Conservation (phyloP, 2,797 vertebrate genomes). For the Gallinago solitaria region DNA sequence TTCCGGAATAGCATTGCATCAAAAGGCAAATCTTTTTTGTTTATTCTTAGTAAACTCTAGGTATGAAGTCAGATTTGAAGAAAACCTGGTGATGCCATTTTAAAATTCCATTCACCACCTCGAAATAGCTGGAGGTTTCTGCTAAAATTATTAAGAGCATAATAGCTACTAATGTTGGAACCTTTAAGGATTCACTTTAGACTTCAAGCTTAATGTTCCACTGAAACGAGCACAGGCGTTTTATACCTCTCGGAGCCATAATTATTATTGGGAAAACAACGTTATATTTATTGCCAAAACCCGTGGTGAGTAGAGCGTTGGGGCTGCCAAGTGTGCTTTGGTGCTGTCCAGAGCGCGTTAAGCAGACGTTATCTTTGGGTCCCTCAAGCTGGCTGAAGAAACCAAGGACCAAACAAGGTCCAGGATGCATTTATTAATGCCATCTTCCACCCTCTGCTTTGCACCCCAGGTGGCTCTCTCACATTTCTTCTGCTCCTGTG, state of each 20-base stretch:
- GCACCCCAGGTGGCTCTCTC: neutral
- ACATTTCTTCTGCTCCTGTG: neutral
- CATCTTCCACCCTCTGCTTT: neutral
- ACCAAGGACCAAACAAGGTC: neutral
- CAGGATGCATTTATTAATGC: neutral
- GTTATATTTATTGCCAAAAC: neutral
- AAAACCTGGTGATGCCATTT: neutral
- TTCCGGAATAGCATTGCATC: neutral
- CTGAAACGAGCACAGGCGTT: neutral
- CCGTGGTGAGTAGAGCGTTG: fast-evolving
- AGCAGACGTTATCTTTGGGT: neutral
- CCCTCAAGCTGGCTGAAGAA: neutral
- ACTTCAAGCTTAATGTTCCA: neutral
- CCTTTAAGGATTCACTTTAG: neutral
- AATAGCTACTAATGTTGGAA: neutral
- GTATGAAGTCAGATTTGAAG: neutral
- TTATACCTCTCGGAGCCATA: neutral
- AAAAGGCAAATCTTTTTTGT: neutral
- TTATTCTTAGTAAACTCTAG: neutral
- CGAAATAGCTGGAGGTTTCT: neutral
- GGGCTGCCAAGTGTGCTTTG: neutral
- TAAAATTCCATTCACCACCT: neutral
- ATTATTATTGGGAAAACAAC: neutral
- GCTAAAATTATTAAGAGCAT: conserved; percentile 16
- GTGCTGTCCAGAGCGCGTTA: fast-evolving